Conservation (phyloP, 2,888 invertebrate genomes). For the Podotricha telesiphe region DNA sequence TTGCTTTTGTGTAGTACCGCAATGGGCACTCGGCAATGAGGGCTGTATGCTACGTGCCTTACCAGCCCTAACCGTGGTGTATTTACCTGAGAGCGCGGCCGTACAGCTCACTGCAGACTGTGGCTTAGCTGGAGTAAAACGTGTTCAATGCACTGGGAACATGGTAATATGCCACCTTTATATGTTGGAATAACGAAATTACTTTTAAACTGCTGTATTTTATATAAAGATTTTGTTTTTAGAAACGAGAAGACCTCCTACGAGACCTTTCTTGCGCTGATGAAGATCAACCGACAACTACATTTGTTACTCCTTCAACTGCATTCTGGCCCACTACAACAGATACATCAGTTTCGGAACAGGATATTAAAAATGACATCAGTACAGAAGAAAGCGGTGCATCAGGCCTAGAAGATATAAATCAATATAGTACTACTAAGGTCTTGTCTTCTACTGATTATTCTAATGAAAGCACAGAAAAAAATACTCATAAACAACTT, state of each 20-base stretch:
- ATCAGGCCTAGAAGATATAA: slow-evolving; percentile 61
- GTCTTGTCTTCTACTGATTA: slow-evolving; percentile 49
- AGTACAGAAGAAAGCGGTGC: slow-evolving; percentile 60
- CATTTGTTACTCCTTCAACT: slow-evolving; percentile 53
- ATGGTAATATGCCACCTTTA: slow-evolving; percentile 79
- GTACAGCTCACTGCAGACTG: slow-evolving; percentile 90
- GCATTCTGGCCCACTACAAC: slow-evolving; percentile 55
- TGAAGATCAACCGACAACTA: slow-evolving; percentile 69
- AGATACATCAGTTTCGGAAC: slow-evolving; percentile 57
- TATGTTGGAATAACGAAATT: not conserved
- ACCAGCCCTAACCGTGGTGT: slow-evolving; percentile 89
- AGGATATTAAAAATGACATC: slow-evolving; percentile 59
- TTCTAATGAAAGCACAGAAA: slow-evolving; percentile 46
- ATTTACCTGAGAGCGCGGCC: slow-evolving; percentile 90
- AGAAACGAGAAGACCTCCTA: slow-evolving; percentile 86
- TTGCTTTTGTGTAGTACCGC: slow-evolving; percentile 83
- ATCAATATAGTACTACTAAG: slow-evolving; percentile 53
- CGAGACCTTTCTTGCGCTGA: slow-evolving; percentile 84
- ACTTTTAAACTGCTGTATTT: not conserved
- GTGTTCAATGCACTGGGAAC: slow-evolving; percentile 89
- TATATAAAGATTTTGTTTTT: slow-evolving; percentile 36
- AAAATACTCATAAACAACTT: slow-evolving; percentile 36
- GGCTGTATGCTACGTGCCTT: slow-evolving; percentile 89
- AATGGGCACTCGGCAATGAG: slow-evolving; percentile 87
- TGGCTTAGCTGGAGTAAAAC: slow-evolving; percentile 88